phyloP scores from a whole-genome alignment of 2,888 invertebrate species.

The Myathropa florea region DNA sequence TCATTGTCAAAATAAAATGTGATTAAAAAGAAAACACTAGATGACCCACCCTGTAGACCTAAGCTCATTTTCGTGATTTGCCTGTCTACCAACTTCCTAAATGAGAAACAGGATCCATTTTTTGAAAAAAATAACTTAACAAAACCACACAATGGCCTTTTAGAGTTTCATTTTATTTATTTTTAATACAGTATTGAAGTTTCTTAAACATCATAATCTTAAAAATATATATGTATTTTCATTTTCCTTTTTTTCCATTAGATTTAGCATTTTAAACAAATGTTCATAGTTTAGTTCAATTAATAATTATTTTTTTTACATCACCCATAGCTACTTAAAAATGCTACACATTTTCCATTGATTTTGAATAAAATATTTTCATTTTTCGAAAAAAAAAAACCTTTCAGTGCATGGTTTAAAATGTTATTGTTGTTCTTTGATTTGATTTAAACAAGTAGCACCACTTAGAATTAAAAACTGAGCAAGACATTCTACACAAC shows the following conservation, averaged over 20 bases:
- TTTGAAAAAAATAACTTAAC: background rate
- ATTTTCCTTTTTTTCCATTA: background rate
- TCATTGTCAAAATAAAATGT: too few species aligned
- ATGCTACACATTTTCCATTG: conserved; percentile 17
- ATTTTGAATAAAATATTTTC: conserved; percentile 9
- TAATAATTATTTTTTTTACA: conserved; percentile 16
- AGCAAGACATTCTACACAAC: conserved; percentile 22
- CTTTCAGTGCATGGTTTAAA: conserved; percentile 36
- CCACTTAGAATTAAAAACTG: conserved; percentile 46
- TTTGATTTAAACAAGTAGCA: conserved; percentile 42
- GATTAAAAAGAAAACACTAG: too few species aligned
- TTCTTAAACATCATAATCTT: conserved; percentile 53
- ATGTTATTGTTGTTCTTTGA: background rate
- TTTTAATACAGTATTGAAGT: conserved; percentile 28
- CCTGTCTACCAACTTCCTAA: too few species aligned
- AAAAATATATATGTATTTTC: conserved; percentile 47
- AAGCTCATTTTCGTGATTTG: too few species aligned
- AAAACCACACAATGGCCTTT: background rate
- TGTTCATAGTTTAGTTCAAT: conserved; percentile 7
- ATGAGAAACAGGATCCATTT: too few species aligned
- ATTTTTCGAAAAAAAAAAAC: background rate
- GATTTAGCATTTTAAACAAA: conserved; percentile 19
- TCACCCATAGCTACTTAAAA: conserved; percentile 26
- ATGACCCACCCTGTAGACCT: too few species aligned
- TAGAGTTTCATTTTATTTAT: conserved; percentile 12